Evolutionary conservation across 1,140 invertebrate genomes (phyloP).

Genomic region (Nixonia krombeini): DNA sequence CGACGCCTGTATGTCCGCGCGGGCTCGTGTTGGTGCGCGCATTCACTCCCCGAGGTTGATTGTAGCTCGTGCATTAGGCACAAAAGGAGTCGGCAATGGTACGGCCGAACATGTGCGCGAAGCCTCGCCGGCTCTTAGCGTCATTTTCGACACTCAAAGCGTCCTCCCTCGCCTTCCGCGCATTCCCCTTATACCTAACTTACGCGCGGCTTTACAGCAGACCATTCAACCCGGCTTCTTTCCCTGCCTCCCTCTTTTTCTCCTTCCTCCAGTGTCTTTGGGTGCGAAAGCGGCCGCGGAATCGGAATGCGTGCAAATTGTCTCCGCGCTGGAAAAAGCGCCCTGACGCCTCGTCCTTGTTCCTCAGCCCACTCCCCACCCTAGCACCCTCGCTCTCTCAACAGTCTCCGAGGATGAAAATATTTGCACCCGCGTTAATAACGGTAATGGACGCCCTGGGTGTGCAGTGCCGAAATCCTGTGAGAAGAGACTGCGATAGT

Average conservation of each 20-base stretch:
- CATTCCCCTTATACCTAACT: constrained; percentile 13
- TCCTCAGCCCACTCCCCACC: no score
- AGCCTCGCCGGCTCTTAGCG: constrained; percentile 30
- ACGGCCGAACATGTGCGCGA: constrained; percentile 4
- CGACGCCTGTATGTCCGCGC: no score
- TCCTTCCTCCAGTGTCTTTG: constrained; percentile 17
- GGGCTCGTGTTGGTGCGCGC: no score
- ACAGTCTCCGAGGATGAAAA: no score
- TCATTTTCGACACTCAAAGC: constrained; percentile 40
- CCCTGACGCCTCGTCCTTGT: no score
- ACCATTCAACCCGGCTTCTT: constrained; percentile 29
- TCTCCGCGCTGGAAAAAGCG: constrained; percentile 11
- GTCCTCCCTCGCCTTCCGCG: not conserved
- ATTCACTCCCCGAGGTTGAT: no score
- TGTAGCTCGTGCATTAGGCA: constrained; percentile 6
- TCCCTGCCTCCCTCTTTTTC: constrained; percentile 17
- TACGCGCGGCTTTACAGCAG: constrained; percentile 26
- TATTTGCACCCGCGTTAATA: constrained; percentile 22
- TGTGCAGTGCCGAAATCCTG: no score
- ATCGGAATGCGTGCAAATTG: constrained; percentile 8
- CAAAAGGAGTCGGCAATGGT: not conserved
- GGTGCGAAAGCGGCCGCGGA: constrained; percentile 14
- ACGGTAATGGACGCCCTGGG: constrained; percentile 25
- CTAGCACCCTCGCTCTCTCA: no score
- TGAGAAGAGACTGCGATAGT: no score